phyloP scores from a whole-genome alignment of 1,140 invertebrate genomes.

The Drosophila nigromelanica region DNA sequence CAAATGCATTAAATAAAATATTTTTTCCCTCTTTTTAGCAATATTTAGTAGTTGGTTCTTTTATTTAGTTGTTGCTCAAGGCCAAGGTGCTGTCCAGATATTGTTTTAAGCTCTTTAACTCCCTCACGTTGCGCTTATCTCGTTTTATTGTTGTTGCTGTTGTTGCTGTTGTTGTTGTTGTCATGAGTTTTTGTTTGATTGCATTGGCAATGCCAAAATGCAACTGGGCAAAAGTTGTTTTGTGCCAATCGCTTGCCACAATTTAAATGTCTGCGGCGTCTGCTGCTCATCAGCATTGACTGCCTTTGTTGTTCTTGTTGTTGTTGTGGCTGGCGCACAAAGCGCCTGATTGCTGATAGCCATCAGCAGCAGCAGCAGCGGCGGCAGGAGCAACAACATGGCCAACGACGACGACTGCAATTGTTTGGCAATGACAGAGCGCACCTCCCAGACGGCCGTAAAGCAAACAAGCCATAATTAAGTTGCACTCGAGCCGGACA shows the following conservation, averaged over 20 bases:
- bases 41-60: conserved; percentile 8
- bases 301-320: conserved; percentile 24
- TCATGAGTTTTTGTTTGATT: conserved; percentile 61
- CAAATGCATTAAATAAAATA: conserved; percentile 53
- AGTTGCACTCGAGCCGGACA: conserved; percentile 62
- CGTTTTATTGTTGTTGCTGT: conserved; percentile 10
- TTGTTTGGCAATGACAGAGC: conserved; percentile 82
- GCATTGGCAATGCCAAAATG: conserved; percentile 62
- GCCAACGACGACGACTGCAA: conserved; percentile 59
- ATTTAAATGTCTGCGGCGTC: conserved; percentile 55
- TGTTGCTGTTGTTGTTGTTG: conserved; percentile 43
- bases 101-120: conserved; percentile 26
- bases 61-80: conserved; percentile 39
- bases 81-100: conserved; percentile 40
- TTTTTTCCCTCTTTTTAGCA: not conserved
- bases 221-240: conserved; percentile 36
- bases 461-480: conserved; percentile 82
- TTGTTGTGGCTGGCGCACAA: conserved; percentile 69
- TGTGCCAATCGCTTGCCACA: conserved; percentile 37
- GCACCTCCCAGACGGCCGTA: conserved; percentile 73
- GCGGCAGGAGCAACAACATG: conserved; percentile 16
- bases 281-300: conserved; percentile 50
- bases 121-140: conserved; percentile 45
- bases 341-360: conserved; percentile 81
- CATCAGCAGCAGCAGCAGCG: conserved; percentile 61